Evolutionary conservation across 1,140 invertebrate genomes (phyloP).

Genomic region (Chymomyza costata): DNA sequence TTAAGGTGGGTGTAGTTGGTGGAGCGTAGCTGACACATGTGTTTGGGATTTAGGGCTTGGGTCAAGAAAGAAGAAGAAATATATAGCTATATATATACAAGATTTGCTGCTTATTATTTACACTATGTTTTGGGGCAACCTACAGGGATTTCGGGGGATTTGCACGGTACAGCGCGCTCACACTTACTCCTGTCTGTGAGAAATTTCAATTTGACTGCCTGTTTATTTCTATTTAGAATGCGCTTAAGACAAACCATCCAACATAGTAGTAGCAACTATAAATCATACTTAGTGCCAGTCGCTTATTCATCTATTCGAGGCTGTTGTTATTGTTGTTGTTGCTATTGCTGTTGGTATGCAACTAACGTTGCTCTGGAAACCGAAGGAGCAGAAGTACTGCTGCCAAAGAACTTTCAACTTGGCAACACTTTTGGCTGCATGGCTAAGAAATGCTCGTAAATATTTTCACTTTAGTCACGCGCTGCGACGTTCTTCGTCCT

Average conservation of each 20-base stretch:
- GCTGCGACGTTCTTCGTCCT: too few species aligned
- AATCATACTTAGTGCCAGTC: conserved; percentile 64
- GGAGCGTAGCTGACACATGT: conserved; percentile 26
- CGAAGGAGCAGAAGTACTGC: conserved; percentile 2
- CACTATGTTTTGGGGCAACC: conserved; percentile 4
- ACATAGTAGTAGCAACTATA: too few species aligned
- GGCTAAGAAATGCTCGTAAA: conserved; percentile 55
- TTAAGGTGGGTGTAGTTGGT: too few species aligned
- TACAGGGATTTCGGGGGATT: not conserved
- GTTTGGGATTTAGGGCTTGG: conserved; percentile 21
- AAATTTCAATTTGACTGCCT: conserved; percentile 71
- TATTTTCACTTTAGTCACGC: conserved; percentile 68
- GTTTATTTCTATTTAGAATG: conserved; percentile 24
- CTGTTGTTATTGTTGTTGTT: conserved; percentile 17
- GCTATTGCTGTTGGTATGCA: conserved; percentile 31
- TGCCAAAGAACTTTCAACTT: too few species aligned
- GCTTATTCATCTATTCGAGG: conserved; percentile 7
- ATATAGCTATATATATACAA: too few species aligned
- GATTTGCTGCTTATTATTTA: conserved; percentile 37
- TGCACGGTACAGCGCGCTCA: too few species aligned
- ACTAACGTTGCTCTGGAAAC: conserved; percentile 23
- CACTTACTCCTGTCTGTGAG: conserved; percentile 30
- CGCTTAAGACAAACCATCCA: conserved; percentile 50
- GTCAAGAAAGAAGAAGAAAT: too few species aligned
- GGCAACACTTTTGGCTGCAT: conserved; percentile 54